phyloP scores from a whole-genome alignment of 2,113 vertebrate genomes.

The Perca flavescens region DNA sequence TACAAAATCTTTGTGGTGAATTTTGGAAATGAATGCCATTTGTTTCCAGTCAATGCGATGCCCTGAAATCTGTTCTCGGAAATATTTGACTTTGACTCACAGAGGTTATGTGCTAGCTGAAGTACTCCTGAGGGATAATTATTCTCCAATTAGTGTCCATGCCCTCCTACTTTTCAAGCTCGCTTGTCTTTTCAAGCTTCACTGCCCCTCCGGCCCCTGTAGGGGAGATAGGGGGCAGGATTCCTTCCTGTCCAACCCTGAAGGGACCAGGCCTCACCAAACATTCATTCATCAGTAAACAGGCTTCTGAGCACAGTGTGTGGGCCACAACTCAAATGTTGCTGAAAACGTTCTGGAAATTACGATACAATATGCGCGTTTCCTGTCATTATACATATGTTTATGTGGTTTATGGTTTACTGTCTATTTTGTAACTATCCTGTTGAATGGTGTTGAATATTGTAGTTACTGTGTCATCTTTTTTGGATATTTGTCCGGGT shows the following conservation, averaged over 20 bases:
- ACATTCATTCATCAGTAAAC: background rate
- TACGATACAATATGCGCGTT: background rate
- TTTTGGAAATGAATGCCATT: slow-evolving; percentile 5
- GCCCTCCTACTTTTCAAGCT: slow-evolving; percentile 1
- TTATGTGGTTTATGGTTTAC: no score
- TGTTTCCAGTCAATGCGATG: background rate
- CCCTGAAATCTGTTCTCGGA: slow-evolving; percentile 9
- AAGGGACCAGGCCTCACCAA: slow-evolving; percentile 14
- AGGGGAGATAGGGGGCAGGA: slow-evolving; percentile 4
- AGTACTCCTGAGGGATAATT: slow-evolving; percentile 41
- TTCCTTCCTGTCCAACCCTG: background rate
- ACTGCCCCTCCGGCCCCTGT: background rate
- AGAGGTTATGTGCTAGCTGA: slow-evolving; percentile 15
- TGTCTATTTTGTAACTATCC: no score
- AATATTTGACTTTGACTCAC: slow-evolving; percentile 2
- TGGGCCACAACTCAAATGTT: background rate
- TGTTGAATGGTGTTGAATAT: no score
- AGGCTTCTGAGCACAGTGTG: background rate
- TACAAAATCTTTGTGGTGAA: background rate
- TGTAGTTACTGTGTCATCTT: no score
- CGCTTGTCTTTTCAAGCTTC: slow-evolving; percentile 31
- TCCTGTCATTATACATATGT: background rate
- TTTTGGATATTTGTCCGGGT: no score
- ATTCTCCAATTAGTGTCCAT: slow-evolving; percentile 27
- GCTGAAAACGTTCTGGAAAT: background rate